Evolutionary conservation across 2,113 vertebrate species (phyloP), one percentile per base, ranked within the genome.

Genomic region (Cyprichromis sp.): DNA sequence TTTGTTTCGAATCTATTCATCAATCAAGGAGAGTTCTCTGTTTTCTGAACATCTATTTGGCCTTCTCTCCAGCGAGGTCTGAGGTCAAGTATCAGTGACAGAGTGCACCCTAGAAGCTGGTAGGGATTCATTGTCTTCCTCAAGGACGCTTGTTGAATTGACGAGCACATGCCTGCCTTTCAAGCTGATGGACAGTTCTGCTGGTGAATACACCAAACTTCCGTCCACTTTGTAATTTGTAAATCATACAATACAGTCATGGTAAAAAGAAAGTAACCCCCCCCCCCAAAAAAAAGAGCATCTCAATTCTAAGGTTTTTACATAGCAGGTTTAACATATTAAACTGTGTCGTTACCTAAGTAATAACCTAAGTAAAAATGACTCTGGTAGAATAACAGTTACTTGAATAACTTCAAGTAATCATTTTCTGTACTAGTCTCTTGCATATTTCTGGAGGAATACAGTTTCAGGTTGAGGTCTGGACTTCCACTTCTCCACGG

Each of bases 61-160:
- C 40, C 53, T 47, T 81, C 38, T 90, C 29, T 34, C n/a, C 59
- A 47, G 54, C 4, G 55, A 71, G 82, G 88, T 83, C 85, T 40
- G 50, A 80, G 92, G 89, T 90, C 84, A 90, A 89, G 86, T 85
- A 88, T 84, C 12, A 50, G 73, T 4, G 5, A 80, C 76, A 63
- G 52, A 88, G 79, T 36, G 36, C 17, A 76, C 2, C 66, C n/a
- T 38, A 53, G 40, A 13, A 86, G 21, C 81, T 59, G 40, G 52
- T 66, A 26, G 50, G n/a, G 71, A 89, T 85, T 89, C 47, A 91
- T 83, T 54, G 83, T 87, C 66, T 78, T 83, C 76, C 47, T 93
- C 87, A 92, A 93, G 90, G 88, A 82, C 2, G 47, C 59, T 87
- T 26, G 50, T 61, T 61, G 84, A 87, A 61, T 57, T 7, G 47